Conservation (phyloP, 2,797 vertebrate species). For the Smutsia gigantea region DNA sequence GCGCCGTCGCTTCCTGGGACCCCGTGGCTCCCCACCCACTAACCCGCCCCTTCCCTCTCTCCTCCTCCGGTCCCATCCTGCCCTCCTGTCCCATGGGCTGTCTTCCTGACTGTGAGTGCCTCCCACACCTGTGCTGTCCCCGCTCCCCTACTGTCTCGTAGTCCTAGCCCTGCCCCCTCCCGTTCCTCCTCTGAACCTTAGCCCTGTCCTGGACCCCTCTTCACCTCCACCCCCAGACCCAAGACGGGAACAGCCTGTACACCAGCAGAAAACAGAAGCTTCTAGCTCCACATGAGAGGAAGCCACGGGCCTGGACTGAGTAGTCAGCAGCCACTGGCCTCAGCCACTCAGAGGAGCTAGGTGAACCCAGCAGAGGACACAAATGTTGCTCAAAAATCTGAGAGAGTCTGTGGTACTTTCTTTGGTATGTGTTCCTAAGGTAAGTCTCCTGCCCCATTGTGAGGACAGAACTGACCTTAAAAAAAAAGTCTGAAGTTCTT, state of each 20-base stretch:
- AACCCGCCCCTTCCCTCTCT: not conserved
- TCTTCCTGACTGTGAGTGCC: too few species aligned
- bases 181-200: not conserved
- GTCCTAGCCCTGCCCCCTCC: not conserved
- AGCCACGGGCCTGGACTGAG: not conserved
- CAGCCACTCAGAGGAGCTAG: not conserved
- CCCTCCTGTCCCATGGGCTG: accelerated
- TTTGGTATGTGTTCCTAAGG: not conserved
- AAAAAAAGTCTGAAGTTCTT: not conserved
- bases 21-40: too few species aligned
- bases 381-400: not conserved
- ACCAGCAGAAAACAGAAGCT: not conserved
- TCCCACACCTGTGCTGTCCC: accelerated
- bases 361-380: not conserved
- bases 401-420: not conserved
- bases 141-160: not conserved
- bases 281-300: not conserved
- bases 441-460: not conserved
- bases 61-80: not conserved
- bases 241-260: not conserved
- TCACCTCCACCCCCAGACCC: not conserved
- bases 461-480: not conserved
- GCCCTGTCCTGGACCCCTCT: not conserved
- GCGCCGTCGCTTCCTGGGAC: not conserved
- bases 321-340: not conserved